Evolutionary conservation across 1,140 invertebrate species (phyloP), one percentile per base, ranked within the genome.

Genomic region (Drosophila pectinifera): DNA sequence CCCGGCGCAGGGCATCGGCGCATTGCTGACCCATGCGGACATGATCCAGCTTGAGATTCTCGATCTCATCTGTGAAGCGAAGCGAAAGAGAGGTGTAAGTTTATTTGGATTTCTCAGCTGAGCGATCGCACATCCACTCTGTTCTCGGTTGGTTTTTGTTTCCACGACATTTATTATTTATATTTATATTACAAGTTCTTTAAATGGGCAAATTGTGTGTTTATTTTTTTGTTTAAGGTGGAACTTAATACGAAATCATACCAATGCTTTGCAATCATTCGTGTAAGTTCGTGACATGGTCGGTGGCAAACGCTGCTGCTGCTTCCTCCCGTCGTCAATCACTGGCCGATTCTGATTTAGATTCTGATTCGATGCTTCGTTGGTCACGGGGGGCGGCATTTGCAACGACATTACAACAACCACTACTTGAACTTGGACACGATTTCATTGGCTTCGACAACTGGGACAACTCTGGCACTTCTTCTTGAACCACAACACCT

Each of bases 1-100:
- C 98, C 88, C 97, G 94, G 74, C 98, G 95, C 75, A 96, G 96
- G 54, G 96, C 95, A 91, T 99, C 98, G 39, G 94, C 93, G 88
- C 96, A 95, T 92, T 98, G 97, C 78, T 96, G 95, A 80, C 95
- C 96, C 73, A 96, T 94, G 85, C 96, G 96, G 55, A 97, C 96
- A 93, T 97, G 96, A 74, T 95, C 94, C 92, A 97, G 95, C 93
- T 95, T 95, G 82, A 96, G 93, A 80, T 94, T 95, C 82, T 94
- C 93, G 92, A 96, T 93, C 92, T 96, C 96, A 92, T 95, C 96
- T 96, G 94, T 73, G 18, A 38, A 56, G 39, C 16, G 24, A 41
- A 20, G 48, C 13, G 28, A 70, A 55, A 42, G 45, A 14, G n/a
- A 62, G 14, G 42, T 34, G 31, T 53, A n/a, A 53, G 18, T n/a